Evolutionary conservation across 2,113 vertebrate genomes (phyloP).

Genomic region (Rhynchomys soricoides): DNA sequence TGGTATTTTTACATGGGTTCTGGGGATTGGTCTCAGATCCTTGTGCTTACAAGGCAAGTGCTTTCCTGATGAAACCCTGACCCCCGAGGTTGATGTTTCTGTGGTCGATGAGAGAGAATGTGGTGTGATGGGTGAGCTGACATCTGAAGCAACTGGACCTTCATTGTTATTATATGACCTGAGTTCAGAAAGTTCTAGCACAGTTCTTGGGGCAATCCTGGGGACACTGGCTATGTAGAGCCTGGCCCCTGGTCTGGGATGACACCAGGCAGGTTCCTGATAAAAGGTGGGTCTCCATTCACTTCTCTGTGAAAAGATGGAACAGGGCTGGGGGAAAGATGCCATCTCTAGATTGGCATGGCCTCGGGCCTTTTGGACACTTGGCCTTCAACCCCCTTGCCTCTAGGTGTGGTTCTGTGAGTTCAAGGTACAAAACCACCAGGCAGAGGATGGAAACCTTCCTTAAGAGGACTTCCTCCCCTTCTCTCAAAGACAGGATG

Average conservation of each 20-base stretch:
- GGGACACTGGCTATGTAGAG: neutral
- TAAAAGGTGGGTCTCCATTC: neutral
- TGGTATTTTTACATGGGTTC: neutral
- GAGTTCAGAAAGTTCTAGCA: neutral
- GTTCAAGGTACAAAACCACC: neutral
- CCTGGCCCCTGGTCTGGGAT: neutral
- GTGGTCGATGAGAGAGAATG: neutral
- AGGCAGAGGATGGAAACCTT: neutral
- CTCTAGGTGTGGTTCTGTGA: neutral
- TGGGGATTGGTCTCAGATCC: neutral
- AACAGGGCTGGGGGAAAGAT: neutral
- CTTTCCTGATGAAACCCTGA: neutral
- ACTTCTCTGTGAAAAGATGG: neutral
- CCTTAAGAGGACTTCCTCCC: neutral
- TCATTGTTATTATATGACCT: neutral
- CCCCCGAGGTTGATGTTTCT: neutral
- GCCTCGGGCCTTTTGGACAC: rapidly evolving
- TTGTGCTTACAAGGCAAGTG: neutral
- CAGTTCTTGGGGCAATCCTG: neutral
- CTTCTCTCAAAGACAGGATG: rapidly evolving
- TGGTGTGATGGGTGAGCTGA: neutral
- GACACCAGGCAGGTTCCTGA: neutral
- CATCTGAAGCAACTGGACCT: neutral
- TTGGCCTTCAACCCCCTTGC: neutral
- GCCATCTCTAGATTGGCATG: neutral